These are phyloP conservation scores for Scaptomyza tumidula DNA, from an alignment of 2,888 invertebrate species.

Conservation along the genomic window DNA sequence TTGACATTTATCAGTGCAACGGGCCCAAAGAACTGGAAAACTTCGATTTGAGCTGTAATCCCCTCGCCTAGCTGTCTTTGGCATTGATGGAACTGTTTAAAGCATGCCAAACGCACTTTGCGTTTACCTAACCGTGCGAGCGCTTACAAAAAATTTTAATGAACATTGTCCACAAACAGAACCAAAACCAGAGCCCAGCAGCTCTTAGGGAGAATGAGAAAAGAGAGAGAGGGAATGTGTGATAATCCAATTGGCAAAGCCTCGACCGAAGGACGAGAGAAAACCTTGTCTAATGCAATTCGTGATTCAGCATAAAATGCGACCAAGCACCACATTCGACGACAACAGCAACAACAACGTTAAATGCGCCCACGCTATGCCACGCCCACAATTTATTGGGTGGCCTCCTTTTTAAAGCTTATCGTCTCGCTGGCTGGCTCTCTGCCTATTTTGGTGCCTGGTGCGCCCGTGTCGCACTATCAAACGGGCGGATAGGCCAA, in stretches of 20 bases:
- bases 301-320: slow-evolving; percentile 78
- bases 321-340: slow-evolving; percentile 32
- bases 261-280: slow-evolving; percentile 21
- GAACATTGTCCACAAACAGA: slow-evolving; percentile 50
- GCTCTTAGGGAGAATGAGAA: neutral
- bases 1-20: slow-evolving; percentile 76
- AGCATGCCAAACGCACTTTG: slow-evolving; percentile 56
- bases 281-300: slow-evolving; percentile 72
- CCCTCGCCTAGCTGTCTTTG: slow-evolving; percentile 25
- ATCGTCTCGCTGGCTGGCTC: slow-evolving; percentile 34
- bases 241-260: slow-evolving; percentile 71
- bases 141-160: slow-evolving; percentile 67
- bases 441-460: slow-evolving; percentile 54
- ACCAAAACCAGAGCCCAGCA: neutral
- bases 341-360: slow-evolving; percentile 1
- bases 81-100: slow-evolving; percentile 71
- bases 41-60: slow-evolving; percentile 36
- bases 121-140: slow-evolving; percentile 43
- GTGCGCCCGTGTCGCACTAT: slow-evolving; percentile 58
- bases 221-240: slow-evolving; percentile 37
- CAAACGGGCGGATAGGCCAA: slow-evolving; percentile 77
- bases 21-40: slow-evolving; percentile 49
- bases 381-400: slow-evolving; percentile 69
- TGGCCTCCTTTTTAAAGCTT: slow-evolving; percentile 25
- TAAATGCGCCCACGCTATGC: slow-evolving; percentile 28